These are phyloP conservation scores for Nothoprocta perdicaria DNA, from an alignment of 2,113 vertebrate genomes.

Conservation along the genomic window DNA sequence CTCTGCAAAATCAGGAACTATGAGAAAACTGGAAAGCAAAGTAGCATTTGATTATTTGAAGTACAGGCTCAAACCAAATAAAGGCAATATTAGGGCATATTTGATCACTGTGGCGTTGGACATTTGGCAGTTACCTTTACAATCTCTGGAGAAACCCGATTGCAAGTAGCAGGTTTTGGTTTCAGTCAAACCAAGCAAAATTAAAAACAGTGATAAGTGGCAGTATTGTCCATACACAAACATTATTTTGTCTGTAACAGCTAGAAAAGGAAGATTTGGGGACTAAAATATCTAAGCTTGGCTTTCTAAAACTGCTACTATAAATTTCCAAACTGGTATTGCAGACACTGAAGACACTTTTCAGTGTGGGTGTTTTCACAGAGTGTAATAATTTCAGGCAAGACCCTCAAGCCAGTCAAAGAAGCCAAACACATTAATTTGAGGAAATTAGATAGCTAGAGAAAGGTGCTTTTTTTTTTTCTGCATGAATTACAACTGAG, in stretches of 20 bases:
- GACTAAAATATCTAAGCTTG: background rate
- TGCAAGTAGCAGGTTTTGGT: background rate
- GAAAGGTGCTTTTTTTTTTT: background rate
- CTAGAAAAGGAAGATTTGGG: background rate
- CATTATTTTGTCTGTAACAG: background rate
- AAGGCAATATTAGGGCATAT: background rate
- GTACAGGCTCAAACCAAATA: background rate
- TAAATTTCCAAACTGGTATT: background rate
- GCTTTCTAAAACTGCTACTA: background rate
- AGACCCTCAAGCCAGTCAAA: background rate
- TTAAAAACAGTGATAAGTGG: background rate
- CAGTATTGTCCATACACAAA: background rate
- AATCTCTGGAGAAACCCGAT: conserved; percentile 37
- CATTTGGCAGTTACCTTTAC: conserved; percentile 27
- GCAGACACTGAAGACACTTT: background rate
- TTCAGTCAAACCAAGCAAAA: conserved; percentile 10
- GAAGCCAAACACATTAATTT: background rate
- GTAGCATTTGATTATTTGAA: conserved; percentile 9
- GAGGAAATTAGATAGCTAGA: conserved; percentile 9
- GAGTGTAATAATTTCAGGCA: background rate
- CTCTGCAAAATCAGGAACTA: conserved; percentile 33
- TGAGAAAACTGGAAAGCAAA: background rate
- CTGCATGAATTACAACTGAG: background rate
- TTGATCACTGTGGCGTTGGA: background rate
- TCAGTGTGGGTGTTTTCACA: background rate